These are phyloP conservation scores for Tor tambroides DNA, from an alignment of 2,113 vertebrate genomes.

Conservation along the genomic window DNA sequence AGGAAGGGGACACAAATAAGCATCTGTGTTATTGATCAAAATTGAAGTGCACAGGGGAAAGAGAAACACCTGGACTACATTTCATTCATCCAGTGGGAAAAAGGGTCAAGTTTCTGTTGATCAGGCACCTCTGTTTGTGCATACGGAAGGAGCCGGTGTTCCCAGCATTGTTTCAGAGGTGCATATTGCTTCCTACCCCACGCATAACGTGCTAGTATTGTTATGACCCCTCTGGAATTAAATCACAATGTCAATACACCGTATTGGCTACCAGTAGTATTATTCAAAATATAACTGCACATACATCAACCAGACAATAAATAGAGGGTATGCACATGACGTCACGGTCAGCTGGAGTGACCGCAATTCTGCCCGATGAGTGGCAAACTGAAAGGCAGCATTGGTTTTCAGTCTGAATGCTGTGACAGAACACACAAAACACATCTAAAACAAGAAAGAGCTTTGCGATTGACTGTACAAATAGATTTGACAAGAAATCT, in stretches of 20 bases:
- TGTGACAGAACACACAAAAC: too few relatives aligned
- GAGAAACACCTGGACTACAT: constrained; percentile 16
- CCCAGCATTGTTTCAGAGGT: constrained; percentile 36
- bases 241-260: constrained; percentile 16
- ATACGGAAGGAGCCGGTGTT: constrained; percentile 34
- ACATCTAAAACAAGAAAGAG: too few relatives aligned
- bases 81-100: background rate
- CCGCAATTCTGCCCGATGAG: too few relatives aligned
- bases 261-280: background rate
- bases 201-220: background rate
- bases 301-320: background rate
- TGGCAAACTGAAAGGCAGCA: too few relatives aligned
- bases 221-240: constrained; percentile 14
- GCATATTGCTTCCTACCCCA: background rate
- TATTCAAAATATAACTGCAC: background rate
- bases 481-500: too few relatives aligned
- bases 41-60: background rate
- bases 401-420: too few relatives aligned
- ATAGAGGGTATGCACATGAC: too few relatives aligned
- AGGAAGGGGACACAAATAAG: constrained; percentile 49
- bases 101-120: background rate
- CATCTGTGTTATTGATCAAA: constrained; percentile 33
- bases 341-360: too few relatives aligned
- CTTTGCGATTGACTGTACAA: too few relatives aligned
- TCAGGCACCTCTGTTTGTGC: constrained; percentile 25